Conservation (phyloP, 1,140 invertebrate genomes). For the Drosophila eugracilis region DNA sequence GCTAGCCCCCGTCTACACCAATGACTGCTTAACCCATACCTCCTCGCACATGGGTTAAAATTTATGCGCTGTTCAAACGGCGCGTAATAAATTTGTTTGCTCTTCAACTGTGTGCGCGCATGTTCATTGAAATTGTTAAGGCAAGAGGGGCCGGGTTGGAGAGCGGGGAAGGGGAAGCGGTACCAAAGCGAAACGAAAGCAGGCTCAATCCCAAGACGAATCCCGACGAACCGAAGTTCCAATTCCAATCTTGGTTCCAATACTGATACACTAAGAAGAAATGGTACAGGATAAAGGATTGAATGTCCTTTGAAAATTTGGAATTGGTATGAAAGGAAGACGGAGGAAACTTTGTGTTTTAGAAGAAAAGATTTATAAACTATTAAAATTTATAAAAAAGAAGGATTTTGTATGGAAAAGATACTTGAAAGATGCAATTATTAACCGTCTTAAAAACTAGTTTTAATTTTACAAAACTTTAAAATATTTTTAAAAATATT, state of each 20-base stretch:
- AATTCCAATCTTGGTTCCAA: constrained; percentile 40
- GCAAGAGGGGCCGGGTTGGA: neutral
- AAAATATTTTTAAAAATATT: too few relatives aligned
- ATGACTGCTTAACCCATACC: constrained; percentile 1
- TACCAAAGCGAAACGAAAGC: constrained; percentile 12
- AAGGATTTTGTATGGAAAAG: too few relatives aligned
- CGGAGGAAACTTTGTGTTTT: too few relatives aligned
- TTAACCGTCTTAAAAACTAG: too few relatives aligned
- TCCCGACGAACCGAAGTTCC: constrained; percentile 28
- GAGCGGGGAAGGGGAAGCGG: neutral
- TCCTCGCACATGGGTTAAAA: constrained; percentile 54
- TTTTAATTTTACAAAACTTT: too few relatives aligned
- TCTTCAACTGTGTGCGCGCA: constrained; percentile 80
- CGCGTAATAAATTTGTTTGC: constrained; percentile 84
- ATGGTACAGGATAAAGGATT: neutral
- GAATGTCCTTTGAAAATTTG: too few relatives aligned
- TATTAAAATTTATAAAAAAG: too few relatives aligned
- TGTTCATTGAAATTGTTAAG: constrained; percentile 81
- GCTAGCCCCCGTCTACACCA: neutral
- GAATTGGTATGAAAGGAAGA: too few relatives aligned
- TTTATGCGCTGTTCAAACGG: constrained; percentile 83
- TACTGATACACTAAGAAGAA: constrained; percentile 27
- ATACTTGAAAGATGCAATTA: too few relatives aligned
- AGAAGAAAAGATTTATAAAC: too few relatives aligned
- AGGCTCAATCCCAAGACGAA: constrained; percentile 23